Conservation (phyloP, 2,888 invertebrate species). For the Adineta ricciae region DNA sequence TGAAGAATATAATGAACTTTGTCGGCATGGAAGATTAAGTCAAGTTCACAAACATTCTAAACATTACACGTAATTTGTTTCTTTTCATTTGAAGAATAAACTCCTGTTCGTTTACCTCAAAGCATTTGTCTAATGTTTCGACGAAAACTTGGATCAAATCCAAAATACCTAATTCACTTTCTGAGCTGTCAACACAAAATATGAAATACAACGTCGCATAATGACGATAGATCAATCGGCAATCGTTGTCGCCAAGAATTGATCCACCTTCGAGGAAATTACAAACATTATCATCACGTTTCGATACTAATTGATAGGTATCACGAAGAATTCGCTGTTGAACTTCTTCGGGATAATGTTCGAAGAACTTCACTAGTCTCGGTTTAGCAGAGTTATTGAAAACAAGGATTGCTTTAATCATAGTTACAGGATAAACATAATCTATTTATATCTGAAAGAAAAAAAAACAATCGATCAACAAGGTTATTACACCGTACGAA, state of each 20-base stretch:
- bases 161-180: constrained; percentile 34
- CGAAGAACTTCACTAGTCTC: constrained; percentile 23
- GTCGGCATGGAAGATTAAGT: constrained; percentile 33
- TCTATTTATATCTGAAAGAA: neutral
- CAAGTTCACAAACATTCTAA: constrained; percentile 33
- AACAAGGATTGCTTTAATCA: constrained; percentile 97
- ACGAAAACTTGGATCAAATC: constrained; percentile 57
- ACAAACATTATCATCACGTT: constrained; percentile 96
- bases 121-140: constrained; percentile 94
- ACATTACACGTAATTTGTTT: neutral
- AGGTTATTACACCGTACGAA: neutral
- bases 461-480: neutral
- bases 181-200: constrained; percentile 34
- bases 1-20: constrained; percentile 81
- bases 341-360: constrained; percentile 79
- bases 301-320: constrained; percentile 95
- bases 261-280: constrained; percentile 91
- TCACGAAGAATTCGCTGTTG: constrained; percentile 98
- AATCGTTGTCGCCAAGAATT: constrained; percentile 32
- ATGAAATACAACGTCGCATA: constrained; percentile 35
- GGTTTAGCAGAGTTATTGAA: constrained; percentile 69
- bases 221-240: constrained; percentile 33
- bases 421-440: constrained; percentile 45
- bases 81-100: neutral
- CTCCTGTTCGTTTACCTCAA: constrained; percentile 56